Base-by-base conservation (phyloP, 2,113 vertebrate genomes). In the Leptodactylus fuscus region DNA sequence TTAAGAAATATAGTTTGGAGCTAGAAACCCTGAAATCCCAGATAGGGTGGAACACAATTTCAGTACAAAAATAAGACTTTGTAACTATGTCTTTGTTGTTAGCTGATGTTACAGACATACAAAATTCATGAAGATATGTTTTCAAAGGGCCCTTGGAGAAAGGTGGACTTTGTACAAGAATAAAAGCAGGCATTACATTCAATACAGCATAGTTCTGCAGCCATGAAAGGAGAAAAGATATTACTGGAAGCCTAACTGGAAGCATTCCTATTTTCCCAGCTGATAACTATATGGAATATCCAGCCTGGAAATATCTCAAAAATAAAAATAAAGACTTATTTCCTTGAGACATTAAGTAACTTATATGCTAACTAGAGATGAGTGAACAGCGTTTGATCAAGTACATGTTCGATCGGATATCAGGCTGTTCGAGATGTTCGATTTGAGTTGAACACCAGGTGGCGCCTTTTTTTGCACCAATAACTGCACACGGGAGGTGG, bases 111-210 rank as follows among this genome's bases (percentile, higher is more conserved):
- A 32, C 29, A 76, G 29, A 2, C 74, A 76, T 51, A 29, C 46
- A 76, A 76, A 44, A 32, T 76, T 76, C 46, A 29, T 29, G 29
- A 32, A 76, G 46, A 32, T 49, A 49, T 75, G 38, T 49, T 48
- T 49, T 75, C 12, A 75, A 76, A 76, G 13, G 22, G 51, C 8
- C 46, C 46, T 32, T 51, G 24, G 46, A 53, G 46, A 51, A 53
- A 51, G 15, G 27, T 76, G 22, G 29, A 51, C 65, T 69, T 69
- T 76, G 48, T 51, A 51, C 74, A 76, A 27, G 48, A 51, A 53
- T 38, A 76, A 75, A 51, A 6, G 48, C 16, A 76, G 46, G 15
- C 46, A 34, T 51, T 51, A 53, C 24, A 76, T 76, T 76, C 46
- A 51, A 51, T 76, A 27, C 27, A 76, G 46, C 74, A 76, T 24